A percentile compares a stretch with the other conserved stretches of the same genome.
Conservation (phyloP, 2,797 vertebrate genomes). For the Botia kubotai region DNA sequence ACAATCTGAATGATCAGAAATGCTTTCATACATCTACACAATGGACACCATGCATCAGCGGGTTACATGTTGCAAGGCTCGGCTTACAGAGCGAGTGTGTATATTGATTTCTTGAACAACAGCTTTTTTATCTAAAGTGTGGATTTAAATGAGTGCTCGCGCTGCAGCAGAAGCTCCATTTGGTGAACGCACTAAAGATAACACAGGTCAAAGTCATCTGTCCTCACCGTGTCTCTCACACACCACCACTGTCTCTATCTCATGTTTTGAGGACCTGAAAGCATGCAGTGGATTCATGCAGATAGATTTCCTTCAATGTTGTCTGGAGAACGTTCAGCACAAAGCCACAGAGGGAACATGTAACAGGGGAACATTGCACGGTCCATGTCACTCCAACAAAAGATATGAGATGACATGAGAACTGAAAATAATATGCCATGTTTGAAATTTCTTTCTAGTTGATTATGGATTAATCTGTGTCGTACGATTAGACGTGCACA, state of each 20-base stretch:
- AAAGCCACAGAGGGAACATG: too few species aligned
- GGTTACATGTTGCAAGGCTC: slow-evolving; percentile 4
- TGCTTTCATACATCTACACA: neutral
- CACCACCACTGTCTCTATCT: neutral
- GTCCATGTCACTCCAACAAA: too few species aligned
- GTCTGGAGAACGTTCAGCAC: slow-evolving; percentile 26
- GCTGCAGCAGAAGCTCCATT: neutral
- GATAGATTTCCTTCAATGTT: slow-evolving; percentile 46
- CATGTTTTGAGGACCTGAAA: slow-evolving; percentile 3
- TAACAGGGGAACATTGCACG: too few species aligned
- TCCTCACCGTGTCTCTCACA: slow-evolving; percentile 1
- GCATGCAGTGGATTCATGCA: slow-evolving; percentile 21
- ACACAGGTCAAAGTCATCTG: neutral
- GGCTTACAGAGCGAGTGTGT: slow-evolving; percentile 19
- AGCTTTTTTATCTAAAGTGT: neutral
- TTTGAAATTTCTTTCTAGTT: too few species aligned
- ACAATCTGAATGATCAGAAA: neutral
- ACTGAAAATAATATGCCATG: too few species aligned
- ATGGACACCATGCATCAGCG: neutral
- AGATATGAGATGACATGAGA: too few species aligned
- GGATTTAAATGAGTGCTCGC: slow-evolving; percentile 12
- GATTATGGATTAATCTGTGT: too few species aligned
- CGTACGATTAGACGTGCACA: too few species aligned
- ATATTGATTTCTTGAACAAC: slow-evolving; percentile 19
- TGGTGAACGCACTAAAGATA: slow-evolving; percentile 10